phyloP scores from a whole-genome alignment of 2,113 vertebrate genomes.

The Actenoides hombroni region DNA sequence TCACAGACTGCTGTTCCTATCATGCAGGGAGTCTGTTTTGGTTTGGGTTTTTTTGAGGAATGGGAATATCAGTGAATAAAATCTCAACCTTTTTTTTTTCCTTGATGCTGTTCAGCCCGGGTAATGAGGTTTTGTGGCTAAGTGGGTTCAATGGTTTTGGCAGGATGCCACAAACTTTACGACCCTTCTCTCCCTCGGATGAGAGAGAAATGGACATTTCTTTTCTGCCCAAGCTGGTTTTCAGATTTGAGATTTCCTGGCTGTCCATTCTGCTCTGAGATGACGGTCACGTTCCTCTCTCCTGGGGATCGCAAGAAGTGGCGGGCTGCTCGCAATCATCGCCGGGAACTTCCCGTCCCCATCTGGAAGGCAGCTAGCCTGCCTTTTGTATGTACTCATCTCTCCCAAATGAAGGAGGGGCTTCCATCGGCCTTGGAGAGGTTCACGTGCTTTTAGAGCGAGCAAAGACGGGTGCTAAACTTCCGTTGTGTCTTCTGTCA shows the following conservation, averaged over 20 bases:
- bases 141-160: neutral
- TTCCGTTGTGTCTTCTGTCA: neutral
- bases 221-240: neutral
- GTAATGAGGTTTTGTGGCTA: neutral
- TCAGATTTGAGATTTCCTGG: neutral
- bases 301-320: neutral
- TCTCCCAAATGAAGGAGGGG: constrained; percentile 18
- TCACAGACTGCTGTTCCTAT: neutral
- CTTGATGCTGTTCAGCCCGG: neutral
- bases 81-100: neutral
- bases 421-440: constrained; percentile 6
- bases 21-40: neutral
- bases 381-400: constrained; percentile 27
- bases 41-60: neutral
- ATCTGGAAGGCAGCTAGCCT: constrained; percentile 44
- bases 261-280: neutral
- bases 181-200: neutral
- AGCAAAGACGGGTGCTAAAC: neutral
- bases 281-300: neutral
- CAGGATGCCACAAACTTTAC: neutral
- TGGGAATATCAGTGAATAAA: neutral
- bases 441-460: neutral
- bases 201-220: neutral
- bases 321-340: neutral
- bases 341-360: neutral